Conservation (phyloP, 2,888 invertebrate species). For the Drosophila suboccidentalis region DNA sequence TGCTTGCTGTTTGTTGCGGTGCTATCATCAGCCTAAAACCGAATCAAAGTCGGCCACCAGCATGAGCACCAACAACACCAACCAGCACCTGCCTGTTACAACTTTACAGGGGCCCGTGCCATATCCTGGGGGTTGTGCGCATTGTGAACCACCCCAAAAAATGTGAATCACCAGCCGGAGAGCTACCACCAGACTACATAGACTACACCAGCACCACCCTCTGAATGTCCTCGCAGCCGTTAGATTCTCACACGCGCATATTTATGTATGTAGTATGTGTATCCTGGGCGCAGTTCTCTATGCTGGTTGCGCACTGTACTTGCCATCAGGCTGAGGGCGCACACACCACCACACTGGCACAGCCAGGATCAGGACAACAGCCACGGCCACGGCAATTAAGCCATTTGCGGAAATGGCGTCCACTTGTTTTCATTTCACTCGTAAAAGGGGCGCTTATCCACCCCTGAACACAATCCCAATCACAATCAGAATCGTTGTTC, state of each 20-base stretch:
- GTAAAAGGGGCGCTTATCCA: constrained; percentile 49
- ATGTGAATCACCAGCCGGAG: constrained; percentile 36
- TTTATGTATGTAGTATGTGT: not conserved
- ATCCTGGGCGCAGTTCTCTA: constrained; percentile 55
- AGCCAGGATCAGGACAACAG: constrained; percentile 46
- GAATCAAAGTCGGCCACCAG: constrained; percentile 72
- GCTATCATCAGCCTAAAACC: constrained; percentile 39
- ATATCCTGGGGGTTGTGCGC: constrained; percentile 72
- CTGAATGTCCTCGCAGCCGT: constrained; percentile 62
- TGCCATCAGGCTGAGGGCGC: constrained; percentile 42
- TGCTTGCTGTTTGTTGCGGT: constrained; percentile 3
- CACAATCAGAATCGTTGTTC: not conserved
- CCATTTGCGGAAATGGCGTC: constrained; percentile 74
- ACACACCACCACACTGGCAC: constrained; percentile 6
- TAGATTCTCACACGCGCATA: constrained; percentile 64
- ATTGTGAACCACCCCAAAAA: constrained; percentile 65
- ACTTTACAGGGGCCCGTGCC: constrained; percentile 77
- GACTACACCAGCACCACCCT: constrained; percentile 64
- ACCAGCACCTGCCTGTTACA: constrained; percentile 77
- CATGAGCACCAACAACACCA: constrained; percentile 32
- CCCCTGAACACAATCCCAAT: constrained; percentile 34
- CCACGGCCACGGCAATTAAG: constrained; percentile 60
- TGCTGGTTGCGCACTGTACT: constrained; percentile 77
- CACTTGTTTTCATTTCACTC: constrained; percentile 75
- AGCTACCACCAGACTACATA: constrained; percentile 41